phyloP scores from a whole-genome alignment of 2,888 invertebrate genomes.

The Eumerus sabulonum region DNA sequence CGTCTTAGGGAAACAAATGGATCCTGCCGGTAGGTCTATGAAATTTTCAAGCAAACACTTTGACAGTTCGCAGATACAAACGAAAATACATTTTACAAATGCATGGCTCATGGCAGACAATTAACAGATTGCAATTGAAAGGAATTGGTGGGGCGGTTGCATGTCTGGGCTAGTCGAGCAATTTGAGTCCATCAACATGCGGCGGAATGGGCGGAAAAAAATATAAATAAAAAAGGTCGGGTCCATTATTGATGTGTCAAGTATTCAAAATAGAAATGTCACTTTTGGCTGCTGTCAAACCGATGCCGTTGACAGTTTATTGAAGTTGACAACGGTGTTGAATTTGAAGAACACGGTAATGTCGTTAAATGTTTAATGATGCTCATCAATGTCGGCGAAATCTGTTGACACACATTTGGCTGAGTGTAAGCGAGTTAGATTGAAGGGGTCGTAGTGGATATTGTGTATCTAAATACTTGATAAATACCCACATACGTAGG shows the following conservation, averaged over 20 bases:
- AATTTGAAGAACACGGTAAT: constrained; percentile 46
- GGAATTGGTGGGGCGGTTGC: background rate
- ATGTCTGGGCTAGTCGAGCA: constrained; percentile 7
- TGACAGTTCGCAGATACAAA: constrained; percentile 52
- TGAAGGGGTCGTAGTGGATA: constrained; percentile 3
- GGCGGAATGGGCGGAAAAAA: too few relatives aligned
- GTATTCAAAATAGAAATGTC: constrained; percentile 35
- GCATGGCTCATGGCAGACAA: constrained; percentile 52
- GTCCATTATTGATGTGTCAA: constrained; percentile 57
- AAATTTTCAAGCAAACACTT: constrained; percentile 58
- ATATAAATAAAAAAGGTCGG: background rate
- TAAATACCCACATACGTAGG: too few relatives aligned
- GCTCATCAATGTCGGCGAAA: constrained; percentile 8
- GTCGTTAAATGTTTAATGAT: constrained; percentile 46
- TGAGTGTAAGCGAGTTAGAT: too few relatives aligned
- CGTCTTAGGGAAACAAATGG: constrained; percentile 51
- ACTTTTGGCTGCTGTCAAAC: constrained; percentile 48
- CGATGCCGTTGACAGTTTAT: constrained; percentile 55
- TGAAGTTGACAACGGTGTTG: constrained; percentile 65
- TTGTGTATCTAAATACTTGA: too few relatives aligned
- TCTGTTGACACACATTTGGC: constrained; percentile 39
- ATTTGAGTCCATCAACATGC: background rate
- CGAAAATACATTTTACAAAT: constrained; percentile 57
- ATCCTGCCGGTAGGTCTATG: constrained; percentile 29
- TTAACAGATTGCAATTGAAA: constrained; percentile 60